Percentiles rank a stretch among this genome's conserved stretches.
Conservation (phyloP, 1,140 invertebrate genomes). For the Cotesia glomerata region DNA sequence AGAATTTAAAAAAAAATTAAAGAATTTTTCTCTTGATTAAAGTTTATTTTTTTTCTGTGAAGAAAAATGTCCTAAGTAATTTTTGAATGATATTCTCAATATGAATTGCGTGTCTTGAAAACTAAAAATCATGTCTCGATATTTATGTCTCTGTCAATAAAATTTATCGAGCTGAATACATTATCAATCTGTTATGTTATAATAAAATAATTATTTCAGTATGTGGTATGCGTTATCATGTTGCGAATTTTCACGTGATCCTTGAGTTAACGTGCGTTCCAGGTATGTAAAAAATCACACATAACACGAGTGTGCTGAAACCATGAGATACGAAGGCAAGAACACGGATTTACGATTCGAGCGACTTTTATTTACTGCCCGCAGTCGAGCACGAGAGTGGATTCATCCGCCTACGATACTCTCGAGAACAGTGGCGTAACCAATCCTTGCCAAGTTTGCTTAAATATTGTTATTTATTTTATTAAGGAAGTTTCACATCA, state of each 20-base stretch:
- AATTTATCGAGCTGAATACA: too few species aligned
- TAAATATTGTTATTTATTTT: neutral
- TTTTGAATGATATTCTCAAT: too few species aligned
- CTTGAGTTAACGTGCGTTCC: neutral
- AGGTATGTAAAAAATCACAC: neutral
- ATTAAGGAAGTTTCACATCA: too few species aligned
- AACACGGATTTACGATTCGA: constrained; percentile 23
- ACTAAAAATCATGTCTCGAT: too few species aligned
- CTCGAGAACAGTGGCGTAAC: constrained; percentile 11
- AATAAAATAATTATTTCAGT: too few species aligned
- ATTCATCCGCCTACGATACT: constrained; percentile 18
- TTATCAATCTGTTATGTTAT: too few species aligned
- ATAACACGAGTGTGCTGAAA: neutral
- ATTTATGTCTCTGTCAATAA: too few species aligned
- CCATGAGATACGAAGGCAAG: constrained; percentile 4
- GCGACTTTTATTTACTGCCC: constrained; percentile 26
- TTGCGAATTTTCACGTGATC: constrained; percentile 6
- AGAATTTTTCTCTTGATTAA: neutral
- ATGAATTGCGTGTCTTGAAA: too few species aligned
- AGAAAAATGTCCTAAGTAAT: too few species aligned
- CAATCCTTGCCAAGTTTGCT: neutral
- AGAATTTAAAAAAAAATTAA: too few species aligned
- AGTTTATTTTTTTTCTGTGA: too few species aligned
- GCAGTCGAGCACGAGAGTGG: constrained; percentile 12
- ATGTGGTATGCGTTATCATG: too few species aligned